Conservation (phyloP, 2,797 vertebrate genomes). For the Sitta carolinensis region DNA sequence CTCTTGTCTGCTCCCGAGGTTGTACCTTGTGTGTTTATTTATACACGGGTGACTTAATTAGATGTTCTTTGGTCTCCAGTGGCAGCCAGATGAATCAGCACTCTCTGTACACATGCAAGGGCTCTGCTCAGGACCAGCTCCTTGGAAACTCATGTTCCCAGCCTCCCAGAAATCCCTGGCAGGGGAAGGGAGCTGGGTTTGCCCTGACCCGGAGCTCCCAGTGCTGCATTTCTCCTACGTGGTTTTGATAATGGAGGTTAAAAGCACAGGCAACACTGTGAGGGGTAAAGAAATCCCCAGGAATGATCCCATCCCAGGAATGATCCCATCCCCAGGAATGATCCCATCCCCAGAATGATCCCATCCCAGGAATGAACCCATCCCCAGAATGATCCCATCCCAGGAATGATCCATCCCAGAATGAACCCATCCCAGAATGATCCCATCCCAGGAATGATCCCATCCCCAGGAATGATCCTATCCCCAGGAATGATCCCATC, state of each 20-base stretch:
- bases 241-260: accelerated
- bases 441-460: no score
- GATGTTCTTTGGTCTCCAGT: constrained; percentile 56
- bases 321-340: background rate
- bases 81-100: constrained; percentile 66
- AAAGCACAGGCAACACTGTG: background rate
- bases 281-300: background rate
- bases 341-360: no score
- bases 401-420: no score
- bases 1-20: background rate
- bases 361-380: no score
- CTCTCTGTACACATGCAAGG: background rate
- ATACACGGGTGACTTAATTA: constrained; percentile 48
- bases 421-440: no score
- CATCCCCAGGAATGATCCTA: no score
- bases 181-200: accelerated
- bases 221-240: accelerated
- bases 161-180: background rate
- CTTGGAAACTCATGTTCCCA: background rate
- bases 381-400: no score
- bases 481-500: no score
- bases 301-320: no score
- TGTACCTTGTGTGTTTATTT: constrained; percentile 22
- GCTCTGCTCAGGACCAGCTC: background rate
- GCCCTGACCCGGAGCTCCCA: accelerated